Conservation (phyloP, 1,140 invertebrate species). For the Drosophila sechellia region DNA sequence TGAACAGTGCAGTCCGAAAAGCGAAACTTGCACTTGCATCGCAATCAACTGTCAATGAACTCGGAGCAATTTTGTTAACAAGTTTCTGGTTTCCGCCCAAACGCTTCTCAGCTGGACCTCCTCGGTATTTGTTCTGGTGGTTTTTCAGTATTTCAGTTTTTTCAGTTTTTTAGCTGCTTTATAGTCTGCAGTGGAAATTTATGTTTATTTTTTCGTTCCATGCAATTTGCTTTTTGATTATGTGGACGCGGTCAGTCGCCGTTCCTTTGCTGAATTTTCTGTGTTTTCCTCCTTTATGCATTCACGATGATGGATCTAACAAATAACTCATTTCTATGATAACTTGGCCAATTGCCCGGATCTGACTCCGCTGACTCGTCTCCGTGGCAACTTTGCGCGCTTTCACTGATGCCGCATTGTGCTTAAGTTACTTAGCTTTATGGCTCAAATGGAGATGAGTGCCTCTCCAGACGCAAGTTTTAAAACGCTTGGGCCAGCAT, state of each 20-base stretch:
- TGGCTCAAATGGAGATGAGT: constrained; percentile 45
- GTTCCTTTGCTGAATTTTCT: constrained; percentile 14
- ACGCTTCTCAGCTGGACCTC: constrained; percentile 14
- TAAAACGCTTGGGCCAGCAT: constrained; percentile 33
- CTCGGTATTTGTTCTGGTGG: constrained; percentile 12
- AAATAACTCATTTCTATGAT: constrained; percentile 71
- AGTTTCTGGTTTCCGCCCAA: constrained; percentile 46
- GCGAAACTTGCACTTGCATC: constrained; percentile 29
- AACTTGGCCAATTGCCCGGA: constrained; percentile 58
- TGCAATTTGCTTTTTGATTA: constrained; percentile 59
- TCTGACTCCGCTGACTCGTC: neutral
- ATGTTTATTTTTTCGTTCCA: constrained; percentile 54
- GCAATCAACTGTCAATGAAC: constrained; percentile 62
- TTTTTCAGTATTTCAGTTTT: constrained; percentile 42
- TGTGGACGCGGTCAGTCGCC: constrained; percentile 44
- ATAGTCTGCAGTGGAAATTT: constrained; percentile 44
- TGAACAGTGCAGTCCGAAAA: neutral
- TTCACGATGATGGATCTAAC: constrained; percentile 54
- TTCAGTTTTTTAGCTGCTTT: constrained; percentile 37
- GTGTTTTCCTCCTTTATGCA: constrained; percentile 47
- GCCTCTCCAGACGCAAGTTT: constrained; percentile 27
- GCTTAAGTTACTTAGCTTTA: constrained; percentile 57
- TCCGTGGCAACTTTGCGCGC: constrained; percentile 22
- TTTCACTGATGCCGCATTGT: constrained; percentile 51
- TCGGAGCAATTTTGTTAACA: constrained; percentile 50